A percentile compares a stretch with the other conserved stretches of the same genome.
Conservation (phyloP, 2,113 vertebrate species). For the Nyctereutes procyonoides region DNA sequence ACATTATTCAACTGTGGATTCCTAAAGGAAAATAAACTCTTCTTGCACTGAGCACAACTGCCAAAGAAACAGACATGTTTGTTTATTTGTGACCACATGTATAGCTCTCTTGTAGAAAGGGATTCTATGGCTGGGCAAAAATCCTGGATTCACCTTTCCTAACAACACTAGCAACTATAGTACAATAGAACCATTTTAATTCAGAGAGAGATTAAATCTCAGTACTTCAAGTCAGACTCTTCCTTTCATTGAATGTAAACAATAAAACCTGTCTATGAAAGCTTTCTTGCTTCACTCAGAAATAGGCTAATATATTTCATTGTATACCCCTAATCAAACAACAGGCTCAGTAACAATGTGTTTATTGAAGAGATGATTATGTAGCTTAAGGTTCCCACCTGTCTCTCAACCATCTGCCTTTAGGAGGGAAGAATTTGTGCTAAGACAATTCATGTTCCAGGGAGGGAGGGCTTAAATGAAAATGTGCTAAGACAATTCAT, state of each 20-base stretch:
- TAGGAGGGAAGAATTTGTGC: neutral
- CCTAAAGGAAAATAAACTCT: conserved; percentile 59
- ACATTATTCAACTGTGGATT: conserved; percentile 62
- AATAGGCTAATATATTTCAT: conserved; percentile 77
- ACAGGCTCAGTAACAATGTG: neutral
- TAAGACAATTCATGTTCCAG: neutral
- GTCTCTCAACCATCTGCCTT: neutral
- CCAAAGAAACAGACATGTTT: conserved; percentile 34
- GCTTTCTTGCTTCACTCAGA: conserved; percentile 88
- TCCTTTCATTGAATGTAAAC: conserved; percentile 92
- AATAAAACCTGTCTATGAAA: conserved; percentile 89
- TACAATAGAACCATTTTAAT: conserved; percentile 88
- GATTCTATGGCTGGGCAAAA: conserved; percentile 76
- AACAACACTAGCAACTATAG: conserved; percentile 74
- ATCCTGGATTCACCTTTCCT: conserved; percentile 86
- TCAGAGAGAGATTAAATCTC: conserved; percentile 88
- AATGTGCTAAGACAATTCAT: conserved; percentile 3
- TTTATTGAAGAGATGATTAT: conserved; percentile 64
- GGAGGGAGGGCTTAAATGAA: neutral
- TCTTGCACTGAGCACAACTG: neutral
- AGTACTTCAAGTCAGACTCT: conserved; percentile 89
- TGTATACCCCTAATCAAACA: conserved; percentile 64
- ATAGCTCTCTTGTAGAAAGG: conserved; percentile 63
- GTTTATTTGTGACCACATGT: conserved; percentile 20
- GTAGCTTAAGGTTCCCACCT: neutral